Base-by-base conservation (phyloP, 2,113 vertebrate genomes). In the Eublepharis macularius region DNA sequence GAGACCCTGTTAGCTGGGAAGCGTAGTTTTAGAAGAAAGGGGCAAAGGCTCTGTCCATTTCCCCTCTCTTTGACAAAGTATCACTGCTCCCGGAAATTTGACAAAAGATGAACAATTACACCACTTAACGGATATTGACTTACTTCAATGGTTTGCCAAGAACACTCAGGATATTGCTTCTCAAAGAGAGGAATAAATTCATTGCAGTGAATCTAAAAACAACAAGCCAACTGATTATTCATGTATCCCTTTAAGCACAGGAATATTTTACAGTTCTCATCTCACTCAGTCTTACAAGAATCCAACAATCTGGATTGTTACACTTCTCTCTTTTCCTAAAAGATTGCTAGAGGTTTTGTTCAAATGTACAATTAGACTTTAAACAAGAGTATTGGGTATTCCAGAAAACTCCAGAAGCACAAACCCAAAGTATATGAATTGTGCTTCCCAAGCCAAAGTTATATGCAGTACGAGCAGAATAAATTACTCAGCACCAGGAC, bases 101-200 rank as follows among this genome's bases (percentile, higher is more conserved):
- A 8, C 0, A 19, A 76, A 89, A 92, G 39, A 79, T 1, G 6
- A 88, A 76, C 51, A n/a, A 43, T 47, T 6, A 32, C 7, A 47
- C 39, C 1, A 39, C 24, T 49, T 24, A 49, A 65, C 41, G 29
- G 24, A 2, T 41, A 10, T 45, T 75, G 32, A 90, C 96, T 94
- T 94, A 99, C 98, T 95, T 99, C 97, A 45, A 98, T 95, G 0
- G 83, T 84, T 76, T 94, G 95, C 98, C 98, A 99, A 10, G 96
- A 95, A 87, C 97, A 94, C n/a, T 97, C 96, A 4, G 98, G 97
- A 88, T 98, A 97, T 49, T 99, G 98, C 69, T 96, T 95, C 94
- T 99, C 98, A 95, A 99, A 99, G 90, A 97, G 94, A 0, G 97
- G 97, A 82, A 99, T 97, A 89, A 98, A 99, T 66, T 98, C 98